Base-by-base conservation (phyloP, 2,113 vertebrate species). In the Chaetodon trifascialis region DNA sequence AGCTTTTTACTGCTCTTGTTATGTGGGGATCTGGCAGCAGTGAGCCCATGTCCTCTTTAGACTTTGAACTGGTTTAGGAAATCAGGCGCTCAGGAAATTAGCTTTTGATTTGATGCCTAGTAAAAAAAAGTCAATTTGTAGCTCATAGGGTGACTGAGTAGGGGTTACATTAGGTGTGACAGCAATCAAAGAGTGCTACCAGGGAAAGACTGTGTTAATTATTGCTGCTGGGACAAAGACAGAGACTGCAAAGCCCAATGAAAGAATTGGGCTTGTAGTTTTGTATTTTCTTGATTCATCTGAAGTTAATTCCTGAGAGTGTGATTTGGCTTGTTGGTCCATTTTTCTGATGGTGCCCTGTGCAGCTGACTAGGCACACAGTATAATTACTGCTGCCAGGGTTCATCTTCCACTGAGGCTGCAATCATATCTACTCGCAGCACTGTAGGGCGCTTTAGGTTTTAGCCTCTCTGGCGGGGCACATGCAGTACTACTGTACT, bases 91-190 rank as follows among this genome's bases (percentile, higher is more conserved):
- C 36, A 17, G 52, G 47, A 78, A 81, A 79, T 81, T 73, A 76
- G 62, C 68, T 80, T 84, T 52, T 86, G 70, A 75, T 86, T 64
- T 56, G 63, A 62, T 42, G 66, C 51, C 66, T 36, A 42, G 21
- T 46, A 25, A 52, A 55, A 52, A 55, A 67, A 42, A 11, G 21
- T 52, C 10, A 7, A 64, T 46, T 71, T 23, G 5, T 44, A 14
- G 58, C 63, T 70, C 10, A 79, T 19, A 51, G 69, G 7, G 30
- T 49, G 84, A 76, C 10, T 30, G 60, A 84, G 73, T 16, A 25
- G 51, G 17, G 76, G 66, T 70, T 38, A 64, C 40, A 62, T 78
- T 38, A 44, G 49, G 46, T 60, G 58, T 76, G 64, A 73, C 55
- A 54, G 56, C 19, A 84, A 62, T 58, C 55, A 72, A 40, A 66